These are phyloP conservation scores for Lontra canadensis DNA, from an alignment of 2,113 vertebrate species.

Conservation along the genomic window DNA sequence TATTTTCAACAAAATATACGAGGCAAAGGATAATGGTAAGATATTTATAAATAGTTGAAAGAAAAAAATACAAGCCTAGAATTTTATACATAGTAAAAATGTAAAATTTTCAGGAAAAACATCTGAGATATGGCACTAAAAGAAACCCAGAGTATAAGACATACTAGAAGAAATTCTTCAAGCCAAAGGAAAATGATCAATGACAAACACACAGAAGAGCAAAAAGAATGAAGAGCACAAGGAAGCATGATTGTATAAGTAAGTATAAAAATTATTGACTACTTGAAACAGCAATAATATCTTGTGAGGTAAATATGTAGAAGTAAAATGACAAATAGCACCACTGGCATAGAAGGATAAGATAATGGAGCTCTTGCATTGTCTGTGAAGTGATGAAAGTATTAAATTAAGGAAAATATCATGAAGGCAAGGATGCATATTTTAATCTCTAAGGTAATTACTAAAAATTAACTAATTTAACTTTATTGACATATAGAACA, in stretches of 20 bases:
- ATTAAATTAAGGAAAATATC: neutral
- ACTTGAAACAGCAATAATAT: neutral
- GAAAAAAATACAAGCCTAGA: neutral
- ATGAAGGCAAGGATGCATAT: neutral
- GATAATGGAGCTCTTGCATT: neutral
- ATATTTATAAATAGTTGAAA: neutral
- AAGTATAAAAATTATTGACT: fast-evolving
- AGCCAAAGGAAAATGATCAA: neutral
- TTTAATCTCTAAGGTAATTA: neutral
- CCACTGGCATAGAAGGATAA: neutral
- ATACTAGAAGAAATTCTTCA: neutral
- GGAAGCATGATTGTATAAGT: neutral
- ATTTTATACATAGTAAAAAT: neutral
- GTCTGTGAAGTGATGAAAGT: neutral
- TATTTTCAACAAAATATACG: neutral
- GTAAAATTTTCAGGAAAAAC: neutral
- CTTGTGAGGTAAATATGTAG: neutral
- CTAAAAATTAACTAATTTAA: neutral
- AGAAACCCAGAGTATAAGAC: neutral
- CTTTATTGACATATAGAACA: neutral
- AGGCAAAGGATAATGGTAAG: neutral
- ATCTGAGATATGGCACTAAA: neutral
- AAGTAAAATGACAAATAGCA: neutral
- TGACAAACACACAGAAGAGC: neutral
- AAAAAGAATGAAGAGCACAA: neutral